Base-by-base conservation (phyloP, 2,888 invertebrate species). In the Protophormia terraenovae region DNA sequence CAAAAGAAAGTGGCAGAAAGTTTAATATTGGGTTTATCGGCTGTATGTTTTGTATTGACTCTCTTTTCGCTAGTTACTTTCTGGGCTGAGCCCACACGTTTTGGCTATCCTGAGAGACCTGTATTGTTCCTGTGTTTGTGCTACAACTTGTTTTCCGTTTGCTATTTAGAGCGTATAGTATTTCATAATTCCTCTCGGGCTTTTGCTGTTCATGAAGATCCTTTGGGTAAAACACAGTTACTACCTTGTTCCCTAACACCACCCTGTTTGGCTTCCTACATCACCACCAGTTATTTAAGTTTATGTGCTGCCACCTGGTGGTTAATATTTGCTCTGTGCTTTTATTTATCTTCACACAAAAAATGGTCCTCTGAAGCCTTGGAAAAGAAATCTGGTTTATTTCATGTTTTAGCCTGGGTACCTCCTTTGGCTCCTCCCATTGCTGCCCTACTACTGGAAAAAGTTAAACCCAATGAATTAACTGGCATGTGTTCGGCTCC, bases 301-400 rank as follows among this genome's bases (percentile, higher is more conserved):
- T 93, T 97, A 89, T 96, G 97, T 67, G 96, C 96, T 82, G 95
- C 96, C 89, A 94, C 96, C 83, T 97, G 98, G 97, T 97, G 98
- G 95, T 95, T 97, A 2, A 95, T 97, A 88, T 95, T 98, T 71
- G 96, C 97, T 84, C 94, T 97, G 66, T 97, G 97, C 78, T 98
- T 98, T 96, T 97, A 97, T 90, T 94, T 98, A 66, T 97, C 97
- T 4, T 97, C 98, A 0, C 96, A 97, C 58, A 96, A 97, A 91
- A 97, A 98, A 91, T 98, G 98, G 98, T 97, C 97, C 29, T 97
- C 97, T 80, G 98, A 98, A 93, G 97, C 97, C 2, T 94, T 98
- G 72, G 97, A 97, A 92, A 95, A 96, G 66, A 96, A 97, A 32
- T 96, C 97, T 0, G 96, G 96, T 19, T 96, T 97, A 89, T 95